Evolutionary conservation across 2,888 invertebrate species (phyloP).

Genomic region (Myathropa florea): DNA sequence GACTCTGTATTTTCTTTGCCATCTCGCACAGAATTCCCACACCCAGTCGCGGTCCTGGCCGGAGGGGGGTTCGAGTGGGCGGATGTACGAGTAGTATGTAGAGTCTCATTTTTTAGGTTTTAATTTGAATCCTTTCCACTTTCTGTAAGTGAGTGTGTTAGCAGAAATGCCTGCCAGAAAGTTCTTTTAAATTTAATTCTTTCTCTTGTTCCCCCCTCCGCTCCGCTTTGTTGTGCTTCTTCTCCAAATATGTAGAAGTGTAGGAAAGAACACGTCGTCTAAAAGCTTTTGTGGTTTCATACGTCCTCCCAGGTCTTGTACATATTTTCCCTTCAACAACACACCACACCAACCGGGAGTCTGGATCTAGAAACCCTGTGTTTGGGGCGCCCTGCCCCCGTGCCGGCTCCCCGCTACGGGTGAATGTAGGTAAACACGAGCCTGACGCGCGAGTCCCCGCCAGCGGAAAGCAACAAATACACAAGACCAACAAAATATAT

Average conservation of each 20-base stretch:
- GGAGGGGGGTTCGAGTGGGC: not conserved
- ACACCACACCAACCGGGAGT: constrained; percentile 43
- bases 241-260: constrained; percentile 33
- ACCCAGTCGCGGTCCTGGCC: constrained; percentile 3
- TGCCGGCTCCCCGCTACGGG: constrained; percentile 36
- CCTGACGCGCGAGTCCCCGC: constrained; percentile 45
- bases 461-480: constrained; percentile 64
- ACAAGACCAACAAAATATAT: constrained; percentile 62
- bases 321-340: constrained; percentile 37
- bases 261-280: constrained; percentile 63
- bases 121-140: constrained; percentile 69
- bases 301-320: constrained; percentile 60
- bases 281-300: constrained; percentile 68
- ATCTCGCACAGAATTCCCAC: constrained; percentile 8
- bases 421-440: constrained; percentile 62
- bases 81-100: constrained; percentile 31
- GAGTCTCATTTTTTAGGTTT: constrained; percentile 66
- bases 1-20: constrained; percentile 67
- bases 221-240: not conserved
- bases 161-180: constrained; percentile 53
- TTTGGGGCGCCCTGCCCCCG: constrained; percentile 3
- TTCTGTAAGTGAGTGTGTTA: constrained; percentile 60
- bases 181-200: constrained; percentile 47
- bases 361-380: constrained; percentile 20
- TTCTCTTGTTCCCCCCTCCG: not conserved